Conservation (phyloP, 2,888 invertebrate genomes). For the Lasioglossum morio region DNA sequence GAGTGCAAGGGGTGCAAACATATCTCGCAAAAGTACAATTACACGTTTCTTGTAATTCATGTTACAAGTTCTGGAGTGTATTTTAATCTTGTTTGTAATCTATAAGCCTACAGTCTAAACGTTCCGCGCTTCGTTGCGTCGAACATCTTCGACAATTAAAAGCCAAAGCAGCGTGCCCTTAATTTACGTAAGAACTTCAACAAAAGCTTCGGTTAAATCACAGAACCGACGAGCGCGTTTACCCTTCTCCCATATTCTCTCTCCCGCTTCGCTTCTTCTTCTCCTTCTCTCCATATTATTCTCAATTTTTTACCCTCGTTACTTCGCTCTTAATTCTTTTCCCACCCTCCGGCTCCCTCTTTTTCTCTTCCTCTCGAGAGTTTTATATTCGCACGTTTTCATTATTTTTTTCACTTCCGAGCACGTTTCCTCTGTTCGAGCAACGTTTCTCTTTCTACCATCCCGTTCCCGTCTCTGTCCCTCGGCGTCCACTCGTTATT, state of each 20-base stretch:
- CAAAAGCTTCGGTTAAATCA: neutral
- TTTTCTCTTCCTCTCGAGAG: conserved; percentile 6
- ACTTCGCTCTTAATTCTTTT: conserved; percentile 37
- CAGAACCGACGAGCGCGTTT: neutral
- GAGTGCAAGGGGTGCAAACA: neutral
- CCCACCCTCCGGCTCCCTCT: conserved; percentile 22
- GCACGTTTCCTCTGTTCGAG: neutral
- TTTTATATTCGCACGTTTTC: conserved; percentile 46
- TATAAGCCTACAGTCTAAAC: neutral
- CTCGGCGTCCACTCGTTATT: conserved; percentile 47
- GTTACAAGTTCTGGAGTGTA: neutral
- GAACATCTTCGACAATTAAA: neutral
- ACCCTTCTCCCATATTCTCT: conserved; percentile 22
- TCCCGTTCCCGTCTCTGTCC: neutral
- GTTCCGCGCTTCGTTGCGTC: too few species aligned
- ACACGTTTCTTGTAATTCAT: neutral
- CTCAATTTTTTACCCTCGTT: conserved; percentile 19
- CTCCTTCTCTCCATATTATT: conserved; percentile 22
- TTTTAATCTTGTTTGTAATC: neutral
- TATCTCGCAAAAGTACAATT: neutral
- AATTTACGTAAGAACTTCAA: neutral
- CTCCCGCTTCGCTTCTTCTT: conserved; percentile 36
- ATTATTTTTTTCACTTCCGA: conserved; percentile 38
- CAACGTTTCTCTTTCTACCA: conserved; percentile 1
- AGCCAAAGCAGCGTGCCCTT: neutral